Evolutionary conservation across 2,888 invertebrate genomes (phyloP).

Genomic region (Ochlodes sylvanus): DNA sequence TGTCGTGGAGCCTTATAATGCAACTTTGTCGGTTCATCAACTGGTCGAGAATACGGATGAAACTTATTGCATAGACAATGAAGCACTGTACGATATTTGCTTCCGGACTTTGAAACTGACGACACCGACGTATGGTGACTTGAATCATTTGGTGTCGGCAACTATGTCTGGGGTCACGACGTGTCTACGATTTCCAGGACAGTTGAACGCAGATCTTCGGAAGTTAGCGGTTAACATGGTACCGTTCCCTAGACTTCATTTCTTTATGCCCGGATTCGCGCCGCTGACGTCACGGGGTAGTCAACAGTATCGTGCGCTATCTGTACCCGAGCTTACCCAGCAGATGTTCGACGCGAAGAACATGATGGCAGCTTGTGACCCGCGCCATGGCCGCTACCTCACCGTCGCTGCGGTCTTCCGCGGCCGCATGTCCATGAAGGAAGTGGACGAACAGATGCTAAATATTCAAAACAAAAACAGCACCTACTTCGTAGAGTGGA

Average conservation of each 20-base stretch:
- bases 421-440: slow-evolving; percentile 97
- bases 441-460: slow-evolving; percentile 90
- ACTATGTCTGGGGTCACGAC: slow-evolving; percentile 80
- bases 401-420: slow-evolving; percentile 93
- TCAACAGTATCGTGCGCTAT: slow-evolving; percentile 93
- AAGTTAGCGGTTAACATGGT: slow-evolving; percentile 78
- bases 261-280: slow-evolving; percentile 86
- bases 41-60: slow-evolving; percentile 88
- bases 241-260: slow-evolving; percentile 90
- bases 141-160: slow-evolving; percentile 84
- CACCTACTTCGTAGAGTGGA: slow-evolving; percentile 92
- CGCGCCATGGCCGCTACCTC: slow-evolving; percentile 94
- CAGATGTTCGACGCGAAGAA: slow-evolving; percentile 95
- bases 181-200: slow-evolving; percentile 73
- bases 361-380: slow-evolving; percentile 92
- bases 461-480: slow-evolving; percentile 89
- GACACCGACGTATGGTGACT: slow-evolving; percentile 91
- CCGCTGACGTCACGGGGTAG: slow-evolving; percentile 92
- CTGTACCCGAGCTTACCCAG: slow-evolving; percentile 95
- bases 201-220: slow-evolving; percentile 89
- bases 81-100: slow-evolving; percentile 91
- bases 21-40: slow-evolving; percentile 87
- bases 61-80: slow-evolving; percentile 90
- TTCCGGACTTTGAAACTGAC: slow-evolving; percentile 90
- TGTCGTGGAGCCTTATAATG: slow-evolving; percentile 88